These are phyloP conservation scores for Noctua pronuba DNA, from an alignment of 2,888 invertebrate genomes.

Conservation along the genomic window DNA sequence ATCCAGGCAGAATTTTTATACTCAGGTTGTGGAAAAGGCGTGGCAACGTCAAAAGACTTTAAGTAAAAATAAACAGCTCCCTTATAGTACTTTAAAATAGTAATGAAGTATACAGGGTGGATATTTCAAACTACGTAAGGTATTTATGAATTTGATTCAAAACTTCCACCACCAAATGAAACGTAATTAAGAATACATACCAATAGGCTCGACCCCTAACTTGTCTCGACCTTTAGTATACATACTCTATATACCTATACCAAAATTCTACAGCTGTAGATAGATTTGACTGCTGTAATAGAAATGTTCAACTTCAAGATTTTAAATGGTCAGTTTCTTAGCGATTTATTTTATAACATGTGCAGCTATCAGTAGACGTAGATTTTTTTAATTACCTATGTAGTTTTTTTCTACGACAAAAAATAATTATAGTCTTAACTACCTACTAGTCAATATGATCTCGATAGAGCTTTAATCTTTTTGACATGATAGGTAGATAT, in stretches of 20 bases:
- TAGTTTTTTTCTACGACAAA: slow-evolving; percentile 31
- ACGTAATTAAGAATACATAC: slow-evolving; percentile 7
- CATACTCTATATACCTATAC: slow-evolving; percentile 22
- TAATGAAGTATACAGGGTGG: slow-evolving; percentile 38
- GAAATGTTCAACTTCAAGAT: slow-evolving; percentile 16
- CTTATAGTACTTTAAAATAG: slow-evolving; percentile 15
- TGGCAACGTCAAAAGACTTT: slow-evolving; percentile 49
- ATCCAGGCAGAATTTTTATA: slow-evolving; percentile 34
- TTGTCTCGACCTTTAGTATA: slow-evolving; percentile 2
- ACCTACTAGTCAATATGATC: slow-evolving; percentile 62
- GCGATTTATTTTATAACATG: slow-evolving; percentile 13
- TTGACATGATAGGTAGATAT: slow-evolving; percentile 53
- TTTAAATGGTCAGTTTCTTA: slow-evolving; percentile 24
- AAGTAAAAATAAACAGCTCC: slow-evolving; percentile 51
- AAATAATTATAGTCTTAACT: slow-evolving; percentile 44
- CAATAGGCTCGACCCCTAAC: slow-evolving; percentile 10
- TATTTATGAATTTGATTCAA: slow-evolving; percentile 31
- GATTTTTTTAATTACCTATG: not conserved
- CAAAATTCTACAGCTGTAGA: slow-evolving; percentile 7
- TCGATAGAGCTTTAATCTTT: slow-evolving; percentile 64
- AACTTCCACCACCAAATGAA: slow-evolving; percentile 8
- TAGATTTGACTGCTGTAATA: slow-evolving; percentile 14
- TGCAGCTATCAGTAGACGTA: slow-evolving; percentile 15
- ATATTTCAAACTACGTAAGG: slow-evolving; percentile 19
- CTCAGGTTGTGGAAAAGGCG: slow-evolving; percentile 56